phyloP scores from a whole-genome alignment of 2,888 invertebrate genomes.

The Chrysolina americana region DNA sequence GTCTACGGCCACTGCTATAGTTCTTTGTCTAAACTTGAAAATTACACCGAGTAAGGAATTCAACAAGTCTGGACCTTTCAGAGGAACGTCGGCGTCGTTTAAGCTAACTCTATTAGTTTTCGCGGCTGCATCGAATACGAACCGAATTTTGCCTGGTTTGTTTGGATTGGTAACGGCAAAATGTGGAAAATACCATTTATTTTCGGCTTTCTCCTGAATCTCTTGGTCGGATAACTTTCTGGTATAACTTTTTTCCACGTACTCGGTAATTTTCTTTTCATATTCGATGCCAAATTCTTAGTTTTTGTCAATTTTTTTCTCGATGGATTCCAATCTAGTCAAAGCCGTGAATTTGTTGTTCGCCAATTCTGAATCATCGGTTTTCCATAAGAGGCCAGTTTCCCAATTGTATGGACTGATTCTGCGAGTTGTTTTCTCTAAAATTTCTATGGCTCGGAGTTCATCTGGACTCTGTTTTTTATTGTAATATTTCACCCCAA shows the following conservation, averaged over 20 bases:
- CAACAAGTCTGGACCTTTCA: too few relatives aligned
- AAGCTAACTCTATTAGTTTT: too few relatives aligned
- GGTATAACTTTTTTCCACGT: slow-evolving; percentile 11
- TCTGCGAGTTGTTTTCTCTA: not conserved
- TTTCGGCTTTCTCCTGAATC: not conserved
- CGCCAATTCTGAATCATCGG: not conserved
- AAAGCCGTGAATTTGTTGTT: slow-evolving; percentile 1
- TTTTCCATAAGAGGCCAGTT: slow-evolving; percentile 9
- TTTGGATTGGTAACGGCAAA: slow-evolving; percentile 10
- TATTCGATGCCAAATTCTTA: not conserved
- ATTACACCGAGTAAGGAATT: too few relatives aligned
- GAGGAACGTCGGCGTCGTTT: too few relatives aligned
- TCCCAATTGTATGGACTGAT: not conserved
- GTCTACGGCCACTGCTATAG: too few relatives aligned
- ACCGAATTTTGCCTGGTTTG: slow-evolving; percentile 2
- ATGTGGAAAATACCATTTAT: slow-evolving; percentile 15
- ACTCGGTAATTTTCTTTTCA: not conserved
- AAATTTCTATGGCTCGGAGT: not conserved
- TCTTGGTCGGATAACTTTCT: not conserved
- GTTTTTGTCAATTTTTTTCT: slow-evolving; percentile 15
- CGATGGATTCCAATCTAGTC: not conserved
- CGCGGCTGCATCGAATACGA: slow-evolving; percentile 2
- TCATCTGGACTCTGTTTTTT: not conserved
- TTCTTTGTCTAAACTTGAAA: too few relatives aligned
- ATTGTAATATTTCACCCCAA: not conserved